A percentile compares a stretch with the other conserved stretches of the same genome.
phyloP scores from a whole-genome alignment of 1,140 invertebrate species.

The Elysia chlorotica region DNA sequence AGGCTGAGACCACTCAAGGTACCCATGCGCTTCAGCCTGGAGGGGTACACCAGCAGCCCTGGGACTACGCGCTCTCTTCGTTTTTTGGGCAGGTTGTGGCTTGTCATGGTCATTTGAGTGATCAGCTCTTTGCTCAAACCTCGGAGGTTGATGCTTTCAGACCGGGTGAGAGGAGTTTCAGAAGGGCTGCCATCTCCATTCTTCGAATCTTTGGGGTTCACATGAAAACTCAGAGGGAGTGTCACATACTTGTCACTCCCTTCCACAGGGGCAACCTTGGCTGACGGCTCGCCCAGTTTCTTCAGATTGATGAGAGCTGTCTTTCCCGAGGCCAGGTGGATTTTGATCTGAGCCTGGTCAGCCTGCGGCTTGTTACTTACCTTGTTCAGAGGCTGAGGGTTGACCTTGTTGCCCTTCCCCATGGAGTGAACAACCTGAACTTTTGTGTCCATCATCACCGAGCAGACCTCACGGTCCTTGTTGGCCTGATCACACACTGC shows the following conservation, averaged over 20 bases:
- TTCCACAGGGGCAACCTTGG: too few species aligned
- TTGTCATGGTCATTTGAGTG: background rate
- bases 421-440: background rate
- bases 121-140: background rate
- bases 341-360: slow-evolving; percentile 1
- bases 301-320: slow-evolving; percentile 14
- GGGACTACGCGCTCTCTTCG: background rate
- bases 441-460: background rate
- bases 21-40: too few species aligned
- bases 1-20: too few species aligned
- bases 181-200: background rate
- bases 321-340: slow-evolving; percentile 7
- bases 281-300: background rate
- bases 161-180: background rate
- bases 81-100: background rate
- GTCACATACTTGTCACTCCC: background rate
- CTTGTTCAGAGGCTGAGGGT: background rate
- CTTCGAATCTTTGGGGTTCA: background rate
- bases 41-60: background rate
- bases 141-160: background rate
- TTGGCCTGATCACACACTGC: background rate
- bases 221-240: background rate
- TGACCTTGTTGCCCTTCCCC: background rate
- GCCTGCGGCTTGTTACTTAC: background rate
- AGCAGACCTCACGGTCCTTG: background rate